Evolutionary conservation across 2,888 invertebrate genomes (phyloP).

Genomic region (Lumbricus terrestris): DNA sequence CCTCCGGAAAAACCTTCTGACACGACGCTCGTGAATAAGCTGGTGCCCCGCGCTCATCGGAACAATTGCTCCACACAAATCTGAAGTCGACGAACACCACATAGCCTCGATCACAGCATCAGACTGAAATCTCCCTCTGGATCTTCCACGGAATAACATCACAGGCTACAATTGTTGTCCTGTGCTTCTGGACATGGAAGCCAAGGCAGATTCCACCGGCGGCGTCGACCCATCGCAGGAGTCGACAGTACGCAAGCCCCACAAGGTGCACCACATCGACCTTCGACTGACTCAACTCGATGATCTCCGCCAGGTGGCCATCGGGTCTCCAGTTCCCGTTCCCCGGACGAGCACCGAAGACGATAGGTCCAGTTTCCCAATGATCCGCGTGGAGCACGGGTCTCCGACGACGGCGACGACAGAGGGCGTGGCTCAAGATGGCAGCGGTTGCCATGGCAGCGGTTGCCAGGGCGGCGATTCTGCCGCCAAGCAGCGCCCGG

Average conservation of each 20-base stretch:
- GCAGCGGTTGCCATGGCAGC: neutral
- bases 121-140: neutral
- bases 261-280: neutral
- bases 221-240: neutral
- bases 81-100: neutral
- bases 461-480: neutral
- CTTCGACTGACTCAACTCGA: neutral
- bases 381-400: neutral
- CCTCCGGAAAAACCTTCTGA: no score
- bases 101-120: neutral
- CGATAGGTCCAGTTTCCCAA: neutral
- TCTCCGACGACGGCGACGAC: neutral
- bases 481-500: neutral
- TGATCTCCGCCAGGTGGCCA: neutral
- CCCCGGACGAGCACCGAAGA: neutral
- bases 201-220: neutral
- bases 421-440: neutral
- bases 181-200: neutral
- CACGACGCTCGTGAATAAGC: no score
- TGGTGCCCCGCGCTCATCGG: no score
- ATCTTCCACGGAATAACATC: neutral
- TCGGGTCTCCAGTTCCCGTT: neutral
- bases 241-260: neutral
- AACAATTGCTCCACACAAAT: no score
- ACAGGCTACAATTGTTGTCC: neutral